Conservation (phyloP, 2,888 invertebrate genomes). For the Bursaphelenchus okinawaensis region DNA sequence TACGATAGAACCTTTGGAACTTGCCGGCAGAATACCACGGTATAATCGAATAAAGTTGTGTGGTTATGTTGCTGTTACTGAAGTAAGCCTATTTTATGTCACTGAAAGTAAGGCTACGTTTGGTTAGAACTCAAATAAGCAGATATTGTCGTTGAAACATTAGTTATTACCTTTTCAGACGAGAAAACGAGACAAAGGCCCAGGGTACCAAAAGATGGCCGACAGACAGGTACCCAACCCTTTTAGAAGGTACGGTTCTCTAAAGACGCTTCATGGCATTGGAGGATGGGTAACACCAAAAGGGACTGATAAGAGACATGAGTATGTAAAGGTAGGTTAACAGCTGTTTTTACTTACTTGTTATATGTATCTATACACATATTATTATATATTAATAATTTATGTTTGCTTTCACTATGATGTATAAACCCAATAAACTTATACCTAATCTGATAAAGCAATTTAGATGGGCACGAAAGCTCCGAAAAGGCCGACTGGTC, state of each 20-base stretch:
- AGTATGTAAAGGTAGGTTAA: neutral
- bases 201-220: neutral
- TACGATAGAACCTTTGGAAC: neutral
- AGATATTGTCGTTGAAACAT: too few species aligned
- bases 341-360: too few species aligned
- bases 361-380: too few species aligned
- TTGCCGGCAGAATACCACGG: neutral
- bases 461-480: neutral
- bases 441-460: too few species aligned
- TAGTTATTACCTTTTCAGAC: too few species aligned
- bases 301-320: neutral
- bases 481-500: neutral
- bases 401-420: too few species aligned
- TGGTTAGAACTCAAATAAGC: too few species aligned
- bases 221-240: slow-evolving; percentile 1
- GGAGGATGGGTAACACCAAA: slow-evolving; percentile 1
- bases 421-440: too few species aligned
- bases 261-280: neutral
- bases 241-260: neutral
- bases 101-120: neutral
- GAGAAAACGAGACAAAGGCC: neutral
- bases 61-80: neutral
- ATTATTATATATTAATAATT: too few species aligned
- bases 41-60: neutral
- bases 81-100: neutral